A percentile compares a stretch with the other conserved stretches of the same genome.
Conservation (phyloP, 64 coral and sea anemone genomes). For the Dendronephthya gigantea region DNA sequence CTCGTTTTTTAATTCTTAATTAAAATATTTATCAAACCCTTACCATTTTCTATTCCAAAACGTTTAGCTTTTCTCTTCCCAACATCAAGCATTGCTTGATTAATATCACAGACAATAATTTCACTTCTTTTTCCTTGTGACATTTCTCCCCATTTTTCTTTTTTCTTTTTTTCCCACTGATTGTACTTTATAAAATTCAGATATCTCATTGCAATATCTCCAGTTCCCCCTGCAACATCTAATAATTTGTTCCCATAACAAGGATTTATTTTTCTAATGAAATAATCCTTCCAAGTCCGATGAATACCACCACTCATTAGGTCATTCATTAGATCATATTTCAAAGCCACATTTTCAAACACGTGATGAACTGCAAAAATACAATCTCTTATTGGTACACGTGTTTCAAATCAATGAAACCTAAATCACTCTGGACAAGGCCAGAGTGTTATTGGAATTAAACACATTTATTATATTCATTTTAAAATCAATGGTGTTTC, state of each 20-base stretch:
- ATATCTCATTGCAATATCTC: constrained; percentile 98
- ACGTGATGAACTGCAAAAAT: constrained; percentile 83
- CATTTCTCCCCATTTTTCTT: constrained; percentile 18
- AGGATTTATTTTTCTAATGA: constrained; percentile 63
- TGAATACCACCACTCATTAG: constrained; percentile 90
- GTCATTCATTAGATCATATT: constrained; percentile 98
- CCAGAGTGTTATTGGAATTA: no score
- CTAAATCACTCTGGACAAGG: no score
- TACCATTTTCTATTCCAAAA: neutral
- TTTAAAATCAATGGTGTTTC: no score
- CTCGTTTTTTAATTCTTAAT: no score
- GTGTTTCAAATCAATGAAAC: no score
- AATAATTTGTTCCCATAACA: constrained; percentile 62
- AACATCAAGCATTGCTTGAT: constrained; percentile 80
- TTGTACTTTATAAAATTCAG: constrained; percentile 49
- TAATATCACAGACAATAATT: constrained; percentile 93
- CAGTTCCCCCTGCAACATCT: constrained; percentile 97
- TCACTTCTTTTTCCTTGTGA: no score
- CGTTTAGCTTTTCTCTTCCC: constrained; percentile 52
- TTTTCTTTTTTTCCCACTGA: constrained; percentile 12
- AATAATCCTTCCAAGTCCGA: constrained; percentile 79
- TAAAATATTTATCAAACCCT: neutral
- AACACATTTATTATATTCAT: no score
- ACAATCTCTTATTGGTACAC: neutral
- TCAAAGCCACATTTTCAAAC: constrained; percentile 87